Evolutionary conservation across 1,140 invertebrate genomes (phyloP), one percentile per base, ranked within the genome.

Genomic region (Chelonus insularis): DNA sequence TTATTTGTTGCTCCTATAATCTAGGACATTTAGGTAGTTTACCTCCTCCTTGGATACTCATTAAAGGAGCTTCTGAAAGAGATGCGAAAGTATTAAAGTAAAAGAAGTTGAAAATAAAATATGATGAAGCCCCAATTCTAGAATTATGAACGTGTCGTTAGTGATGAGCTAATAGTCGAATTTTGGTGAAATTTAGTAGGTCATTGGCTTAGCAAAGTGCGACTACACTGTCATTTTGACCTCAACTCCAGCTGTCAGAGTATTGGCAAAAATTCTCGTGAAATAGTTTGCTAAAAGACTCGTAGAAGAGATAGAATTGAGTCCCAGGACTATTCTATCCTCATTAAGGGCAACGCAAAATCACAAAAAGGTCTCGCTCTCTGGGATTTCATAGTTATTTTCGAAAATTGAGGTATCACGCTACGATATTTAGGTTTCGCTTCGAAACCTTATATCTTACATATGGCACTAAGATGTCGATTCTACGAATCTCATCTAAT

Each of bases 21-120:
- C 68, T 68, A 32, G 43, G 65, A 66, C 68, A 68, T 72, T 76
- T 70, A 74, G 64, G 66, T 65, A 61, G 65, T 70, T 60, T 55
- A 34, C 39, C 45, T 29, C 34, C 9, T 18, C 21, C 29, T 37
- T 25, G 23, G 7, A 52, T 12, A 32, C 23, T 16, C 8, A 32
- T 23, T 23, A 52, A 36, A 48, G 12, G 12, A 25, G 23, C 20
- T 50, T 5, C 6, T 3, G 20, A n/a, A n/a, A n/a, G n/a, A 18
- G 23, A 25, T 16, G 34, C 50, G 47, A 18, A 14, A 23, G n/a
- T 6, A 50, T 3, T 29, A 14, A 4, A 4, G 43, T 8, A 45
- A 9, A 45, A 45, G 18, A 18, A 16, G n/a, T n/a, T 4, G 14
- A 9, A 11, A 21, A 37, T n/a, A 39, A 12, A 43, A 56, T 2